Evolutionary conservation across 2,113 vertebrate species (phyloP).

Genomic region (Chloropsis hardwickii): DNA sequence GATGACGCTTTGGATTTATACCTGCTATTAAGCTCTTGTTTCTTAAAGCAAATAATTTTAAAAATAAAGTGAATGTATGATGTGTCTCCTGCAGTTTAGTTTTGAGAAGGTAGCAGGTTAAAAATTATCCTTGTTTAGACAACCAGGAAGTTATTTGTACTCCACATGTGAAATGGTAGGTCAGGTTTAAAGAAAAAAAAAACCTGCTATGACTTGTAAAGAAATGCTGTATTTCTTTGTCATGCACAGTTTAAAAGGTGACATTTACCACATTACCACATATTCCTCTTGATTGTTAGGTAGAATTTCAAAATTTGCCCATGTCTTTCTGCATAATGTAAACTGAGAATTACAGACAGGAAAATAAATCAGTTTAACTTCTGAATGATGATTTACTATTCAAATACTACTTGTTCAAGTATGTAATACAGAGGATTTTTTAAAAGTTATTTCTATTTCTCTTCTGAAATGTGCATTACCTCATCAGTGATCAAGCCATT

Average conservation of each 20-base stretch:
- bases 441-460: not conserved
- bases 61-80: constrained; percentile 35
- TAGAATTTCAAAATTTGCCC: not conserved
- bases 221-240: not conserved
- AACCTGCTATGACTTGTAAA: not conserved
- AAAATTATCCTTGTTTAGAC: not conserved
- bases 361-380: not conserved
- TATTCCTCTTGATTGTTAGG: not conserved
- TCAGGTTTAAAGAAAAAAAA: not conserved
- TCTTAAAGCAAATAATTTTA: constrained; percentile 39
- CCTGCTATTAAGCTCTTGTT: constrained; percentile 67
- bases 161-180: not conserved
- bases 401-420: not conserved
- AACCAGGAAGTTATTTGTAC: not conserved
- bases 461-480: not conserved
- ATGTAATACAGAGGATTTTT: not conserved
- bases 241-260: not conserved
- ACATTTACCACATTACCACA: not conserved
- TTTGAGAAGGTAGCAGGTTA: not conserved
- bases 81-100: constrained; percentile 50
- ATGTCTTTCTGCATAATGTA: not conserved
- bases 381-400: not conserved
- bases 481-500: not conserved
- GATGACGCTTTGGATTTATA: constrained; percentile 72
- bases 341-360: not conserved